Conservation (phyloP, 2,888 invertebrate species). For the Scaptodrosophila latifasciaeformis region DNA sequence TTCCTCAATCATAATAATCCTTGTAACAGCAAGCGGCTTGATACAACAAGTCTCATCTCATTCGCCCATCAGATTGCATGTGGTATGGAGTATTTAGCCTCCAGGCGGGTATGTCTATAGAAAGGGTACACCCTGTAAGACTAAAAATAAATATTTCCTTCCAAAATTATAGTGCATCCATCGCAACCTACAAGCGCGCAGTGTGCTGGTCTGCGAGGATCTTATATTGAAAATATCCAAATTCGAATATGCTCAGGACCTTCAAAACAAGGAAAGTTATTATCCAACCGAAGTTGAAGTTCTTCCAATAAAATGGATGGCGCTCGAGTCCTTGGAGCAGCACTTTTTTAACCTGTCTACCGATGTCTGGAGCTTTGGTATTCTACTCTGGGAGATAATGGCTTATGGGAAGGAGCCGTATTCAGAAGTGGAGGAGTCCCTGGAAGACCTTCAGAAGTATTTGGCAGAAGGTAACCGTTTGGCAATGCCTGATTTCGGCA, state of each 20-base stretch:
- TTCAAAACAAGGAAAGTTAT: not conserved
- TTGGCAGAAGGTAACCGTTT: too few relatives aligned
- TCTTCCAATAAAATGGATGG: not conserved
- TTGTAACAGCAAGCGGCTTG: not conserved
- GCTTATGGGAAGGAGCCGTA: not conserved
- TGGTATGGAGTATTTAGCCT: not conserved
- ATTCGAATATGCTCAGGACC: not conserved
- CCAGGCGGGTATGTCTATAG: not conserved
- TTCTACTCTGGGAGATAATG: not conserved
- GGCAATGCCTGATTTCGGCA: too few relatives aligned
- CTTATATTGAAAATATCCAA: not conserved
- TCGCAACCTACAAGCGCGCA: not conserved
- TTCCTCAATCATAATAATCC: not conserved
- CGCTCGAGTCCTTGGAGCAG: not conserved
- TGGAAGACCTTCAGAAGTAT: too few relatives aligned
- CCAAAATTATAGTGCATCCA: not conserved
- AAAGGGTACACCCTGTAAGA: not conserved
- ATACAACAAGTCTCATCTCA: not conserved
- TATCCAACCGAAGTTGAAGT: not conserved
- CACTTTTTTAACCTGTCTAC: not conserved
- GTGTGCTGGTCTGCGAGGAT: not conserved
- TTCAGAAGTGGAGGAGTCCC: too few relatives aligned
- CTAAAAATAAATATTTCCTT: not conserved
- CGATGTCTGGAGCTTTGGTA: not conserved
- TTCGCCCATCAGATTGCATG: not conserved